A percentile compares a stretch with the other conserved stretches of the same genome.
phyloP scores from a whole-genome alignment of 2,888 invertebrate genomes.

The Petrophora chlorosata region DNA sequence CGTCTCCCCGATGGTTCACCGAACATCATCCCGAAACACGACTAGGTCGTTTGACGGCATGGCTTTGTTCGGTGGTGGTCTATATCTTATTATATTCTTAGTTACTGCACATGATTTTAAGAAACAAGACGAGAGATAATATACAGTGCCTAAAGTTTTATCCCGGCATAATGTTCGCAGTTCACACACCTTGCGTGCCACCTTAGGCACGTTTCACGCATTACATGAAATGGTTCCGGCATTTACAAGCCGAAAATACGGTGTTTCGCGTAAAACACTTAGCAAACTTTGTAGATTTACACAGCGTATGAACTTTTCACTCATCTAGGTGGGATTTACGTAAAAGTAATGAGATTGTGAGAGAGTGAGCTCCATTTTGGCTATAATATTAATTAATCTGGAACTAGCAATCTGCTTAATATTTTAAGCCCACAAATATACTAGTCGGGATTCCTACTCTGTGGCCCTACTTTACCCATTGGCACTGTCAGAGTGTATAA shows the following conservation, averaged over 20 bases:
- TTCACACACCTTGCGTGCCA: constrained; percentile 14
- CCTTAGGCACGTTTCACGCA: constrained; percentile 28
- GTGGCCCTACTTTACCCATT: too few relatives aligned
- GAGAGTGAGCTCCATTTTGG: constrained; percentile 3
- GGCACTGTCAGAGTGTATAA: too few relatives aligned
- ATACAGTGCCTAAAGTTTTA: constrained; percentile 11
- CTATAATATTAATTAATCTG: constrained; percentile 3
- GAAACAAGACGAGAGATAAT: constrained; percentile 9
- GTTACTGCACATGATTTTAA: background rate
- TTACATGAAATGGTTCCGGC: constrained; percentile 10
- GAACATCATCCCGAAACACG: too few relatives aligned
- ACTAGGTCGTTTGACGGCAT: too few relatives aligned
- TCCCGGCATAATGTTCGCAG: constrained; percentile 5
- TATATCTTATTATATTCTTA: too few relatives aligned
- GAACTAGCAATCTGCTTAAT: too few relatives aligned
- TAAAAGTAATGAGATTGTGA: constrained; percentile 13
- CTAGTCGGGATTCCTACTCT: too few relatives aligned
- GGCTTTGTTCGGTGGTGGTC: too few relatives aligned
- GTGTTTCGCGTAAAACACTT: constrained; percentile 23
- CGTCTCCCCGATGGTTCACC: too few relatives aligned
- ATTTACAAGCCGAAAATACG: constrained; percentile 25
- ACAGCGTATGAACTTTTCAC: constrained; percentile 21
- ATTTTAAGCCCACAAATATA: too few relatives aligned
- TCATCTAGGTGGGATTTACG: constrained; percentile 13
- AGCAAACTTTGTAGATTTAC: constrained; percentile 24